These are phyloP conservation scores for Synanthedon tipuliformis DNA, from an alignment of 2,888 invertebrate genomes.

Conservation along the genomic window DNA sequence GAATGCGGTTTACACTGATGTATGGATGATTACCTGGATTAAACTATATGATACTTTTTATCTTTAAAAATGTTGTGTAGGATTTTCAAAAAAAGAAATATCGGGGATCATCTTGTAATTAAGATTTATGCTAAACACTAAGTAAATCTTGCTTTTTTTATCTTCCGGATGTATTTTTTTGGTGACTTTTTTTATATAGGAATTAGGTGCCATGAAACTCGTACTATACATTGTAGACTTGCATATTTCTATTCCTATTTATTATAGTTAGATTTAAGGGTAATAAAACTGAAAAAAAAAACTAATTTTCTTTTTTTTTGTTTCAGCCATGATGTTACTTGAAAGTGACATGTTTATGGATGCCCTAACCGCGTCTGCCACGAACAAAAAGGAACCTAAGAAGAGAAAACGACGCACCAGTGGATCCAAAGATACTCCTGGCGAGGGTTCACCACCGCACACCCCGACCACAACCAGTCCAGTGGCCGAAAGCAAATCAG, in stretches of 20 bases:
- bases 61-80: too few relatives aligned
- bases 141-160: too few relatives aligned
- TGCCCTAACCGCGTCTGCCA: constrained; percentile 82
- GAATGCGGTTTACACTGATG: too few relatives aligned
- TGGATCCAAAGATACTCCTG: constrained; percentile 73
- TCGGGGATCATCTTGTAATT: too few relatives aligned
- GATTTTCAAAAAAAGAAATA: too few relatives aligned
- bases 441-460: constrained; percentile 67
- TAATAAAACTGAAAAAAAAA: neutral
- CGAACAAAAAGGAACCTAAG: constrained; percentile 79
- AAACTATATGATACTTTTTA: too few relatives aligned
- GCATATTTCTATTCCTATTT: neutral
- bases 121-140: too few relatives aligned
- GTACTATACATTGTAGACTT: constrained; percentile 14
- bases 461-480: constrained; percentile 66
- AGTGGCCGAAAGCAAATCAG: constrained; percentile 54
- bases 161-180: too few relatives aligned
- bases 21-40: too few relatives aligned
- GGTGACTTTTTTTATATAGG: too few relatives aligned
- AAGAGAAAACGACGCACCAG: constrained; percentile 83
- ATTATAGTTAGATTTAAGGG: neutral
- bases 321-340: constrained; percentile 80
- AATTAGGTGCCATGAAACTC: constrained; percentile 1
- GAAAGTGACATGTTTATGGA: constrained; percentile 97
- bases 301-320: constrained; percentile 23